Percentiles rank a stretch among this genome's conserved stretches.
Conservation (phyloP, 2,113 vertebrate genomes). For the Collichthys lucidus region DNA sequence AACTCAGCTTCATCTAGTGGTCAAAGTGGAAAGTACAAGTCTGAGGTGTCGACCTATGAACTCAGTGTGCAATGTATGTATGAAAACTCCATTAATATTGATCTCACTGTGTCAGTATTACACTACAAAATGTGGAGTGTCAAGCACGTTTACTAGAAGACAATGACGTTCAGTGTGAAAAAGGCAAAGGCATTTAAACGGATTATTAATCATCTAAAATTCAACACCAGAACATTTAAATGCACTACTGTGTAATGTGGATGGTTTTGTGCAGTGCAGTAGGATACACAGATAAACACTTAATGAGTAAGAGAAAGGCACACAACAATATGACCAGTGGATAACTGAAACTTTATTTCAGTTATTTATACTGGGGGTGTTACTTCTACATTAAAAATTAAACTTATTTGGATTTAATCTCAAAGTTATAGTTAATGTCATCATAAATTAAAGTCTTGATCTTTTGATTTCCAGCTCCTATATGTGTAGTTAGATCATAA, state of each 20-base stretch:
- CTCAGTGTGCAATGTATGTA: neutral
- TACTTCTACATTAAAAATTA: neutral
- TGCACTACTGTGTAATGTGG: neutral
- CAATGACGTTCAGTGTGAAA: too few relatives aligned
- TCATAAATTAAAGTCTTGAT: neutral
- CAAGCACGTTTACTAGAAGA: too few relatives aligned
- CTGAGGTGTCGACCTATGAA: neutral
- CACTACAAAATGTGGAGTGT: neutral
- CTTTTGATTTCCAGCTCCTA: neutral
- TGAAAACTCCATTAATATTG: neutral
- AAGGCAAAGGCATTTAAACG: neutral
- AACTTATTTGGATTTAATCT: neutral
- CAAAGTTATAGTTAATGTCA: neutral
- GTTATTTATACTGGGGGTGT: neutral
- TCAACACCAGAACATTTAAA: neutral
- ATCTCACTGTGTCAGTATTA: neutral
- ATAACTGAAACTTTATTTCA: neutral
- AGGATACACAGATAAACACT: neutral
- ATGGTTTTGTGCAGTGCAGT: neutral
- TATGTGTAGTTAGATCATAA: neutral
- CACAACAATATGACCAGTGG: too few relatives aligned
- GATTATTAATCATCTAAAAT: neutral
- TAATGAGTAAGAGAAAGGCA: neutral
- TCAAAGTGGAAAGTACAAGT: constrained; percentile 30
- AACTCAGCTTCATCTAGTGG: constrained; percentile 44